Evolutionary conservation across 1,140 invertebrate species (phyloP).

Genomic region (Chrysopa pallens): DNA sequence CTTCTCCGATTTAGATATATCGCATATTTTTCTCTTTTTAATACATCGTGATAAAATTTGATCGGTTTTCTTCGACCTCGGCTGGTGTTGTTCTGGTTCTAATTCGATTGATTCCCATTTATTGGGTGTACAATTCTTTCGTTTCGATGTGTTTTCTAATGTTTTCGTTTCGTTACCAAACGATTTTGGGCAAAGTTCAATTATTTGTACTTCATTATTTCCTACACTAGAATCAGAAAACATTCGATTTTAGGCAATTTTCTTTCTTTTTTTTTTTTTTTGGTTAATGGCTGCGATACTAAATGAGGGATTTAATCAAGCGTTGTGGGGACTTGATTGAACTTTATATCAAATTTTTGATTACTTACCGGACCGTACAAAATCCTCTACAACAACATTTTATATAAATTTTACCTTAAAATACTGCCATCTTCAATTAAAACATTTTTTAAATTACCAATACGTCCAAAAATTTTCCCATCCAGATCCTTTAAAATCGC

Average conservation of each 20-base stretch:
- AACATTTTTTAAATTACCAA: slow-evolving; percentile 22
- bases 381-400: slow-evolving; percentile 3
- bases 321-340: no score
- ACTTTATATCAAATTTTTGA: slow-evolving; percentile 12
- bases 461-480: slow-evolving; percentile 29
- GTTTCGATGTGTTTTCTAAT: slow-evolving; percentile 1
- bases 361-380: no score
- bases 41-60: not conserved
- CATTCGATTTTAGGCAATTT: slow-evolving; percentile 6
- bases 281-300: not conserved
- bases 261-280: not conserved
- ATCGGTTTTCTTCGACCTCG: slow-evolving; percentile 19
- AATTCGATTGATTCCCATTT: slow-evolving; percentile 19
- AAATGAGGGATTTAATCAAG: slow-evolving; percentile 20
- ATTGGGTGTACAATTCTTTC: not conserved
- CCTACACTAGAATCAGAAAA: slow-evolving; percentile 28
- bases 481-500: slow-evolving; percentile 34
- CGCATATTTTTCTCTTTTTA: no score
- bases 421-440: slow-evolving; percentile 24
- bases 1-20: no score
- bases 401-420: slow-evolving; percentile 2
- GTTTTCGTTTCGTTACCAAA: not conserved
- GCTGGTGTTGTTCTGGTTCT: slow-evolving; percentile 22
- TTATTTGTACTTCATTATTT: slow-evolving; percentile 45
- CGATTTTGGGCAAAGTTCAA: slow-evolving; percentile 8